Evolutionary conservation across 2,888 invertebrate genomes (phyloP), one percentile per base, ranked within the genome.

Genomic region (Amorpha juglandis): DNA sequence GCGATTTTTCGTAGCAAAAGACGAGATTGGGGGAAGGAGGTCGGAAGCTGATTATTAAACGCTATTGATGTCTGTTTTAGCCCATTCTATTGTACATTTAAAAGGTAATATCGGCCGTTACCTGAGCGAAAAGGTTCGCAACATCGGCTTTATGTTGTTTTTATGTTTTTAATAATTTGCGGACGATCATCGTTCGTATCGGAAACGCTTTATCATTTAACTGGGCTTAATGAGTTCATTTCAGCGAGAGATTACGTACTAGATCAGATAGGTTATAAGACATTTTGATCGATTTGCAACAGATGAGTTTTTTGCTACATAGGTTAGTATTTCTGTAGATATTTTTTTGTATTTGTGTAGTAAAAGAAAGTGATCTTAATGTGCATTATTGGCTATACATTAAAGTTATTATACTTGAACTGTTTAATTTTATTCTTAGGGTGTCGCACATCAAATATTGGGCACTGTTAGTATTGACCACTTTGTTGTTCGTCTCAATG

Each of bases 151-250:
- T 68, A 67, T 65, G 67, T 68, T 69, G 66, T 72, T 80, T 74
- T 76, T 76, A 75, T 72, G 68, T 74, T 69, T 69, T 71, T 76
- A 72, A 75, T 78, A 77, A 75, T 71, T 74, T 68, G 65, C 66
- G 63, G 73, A 72, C 70, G 72, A 74, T 69, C 63, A 38, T 19
- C 14, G 9, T 0, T 16, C 64, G 69, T 65, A 68, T 51, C 58
- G 69, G 69, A 64, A 67, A 64, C 65, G 48, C 53, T 58, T 16
- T 42, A 19, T 58, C 58, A 6, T 21, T 58, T 3, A 19, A 14
- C 8, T 1, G 55, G 19, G 19, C 6, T 19, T 42, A 58, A 58
- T 42, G 19, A 42, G 19, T 58, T 58, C 38, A 42, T 58, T 58
- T 19, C 12, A 42, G 8, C 9, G 27, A 27, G 27, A 11, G 35